Evolutionary conservation across 2,113 vertebrate genomes (phyloP).

Genomic region (Girardinichthys multiradiatus): DNA sequence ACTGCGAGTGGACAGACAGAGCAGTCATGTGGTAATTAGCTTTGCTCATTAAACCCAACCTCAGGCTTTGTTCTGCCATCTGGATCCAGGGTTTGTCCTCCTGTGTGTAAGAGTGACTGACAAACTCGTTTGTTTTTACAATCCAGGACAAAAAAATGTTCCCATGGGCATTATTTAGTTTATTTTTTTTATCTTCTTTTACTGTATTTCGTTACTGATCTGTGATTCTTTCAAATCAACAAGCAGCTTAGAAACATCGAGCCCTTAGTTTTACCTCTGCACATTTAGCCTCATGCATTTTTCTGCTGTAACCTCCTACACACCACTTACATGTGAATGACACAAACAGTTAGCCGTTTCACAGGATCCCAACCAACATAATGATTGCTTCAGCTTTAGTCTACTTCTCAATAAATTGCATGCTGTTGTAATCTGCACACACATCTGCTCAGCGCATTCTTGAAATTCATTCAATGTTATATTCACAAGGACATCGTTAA

Average conservation of each 20-base stretch:
- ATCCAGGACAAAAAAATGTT: slow-evolving; percentile 4
- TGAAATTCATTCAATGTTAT: slow-evolving; percentile 15
- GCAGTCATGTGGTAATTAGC: slow-evolving; percentile 67
- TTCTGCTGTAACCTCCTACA: slow-evolving; percentile 6
- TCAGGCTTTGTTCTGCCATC: slow-evolving; percentile 69
- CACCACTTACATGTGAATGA: neutral
- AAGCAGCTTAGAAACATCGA: slow-evolving; percentile 15
- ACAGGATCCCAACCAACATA: slow-evolving; percentile 8
- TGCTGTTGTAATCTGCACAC: neutral
- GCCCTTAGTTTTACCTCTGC: slow-evolving; percentile 5
- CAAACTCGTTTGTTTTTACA: slow-evolving; percentile 4
- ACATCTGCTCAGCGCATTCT: slow-evolving; percentile 28
- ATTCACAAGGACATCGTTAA: slow-evolving; percentile 32
- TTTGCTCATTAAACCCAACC: slow-evolving; percentile 66
- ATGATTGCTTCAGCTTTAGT: slow-evolving; percentile 6
- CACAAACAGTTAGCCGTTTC: neutral
- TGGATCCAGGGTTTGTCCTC: slow-evolving; percentile 52
- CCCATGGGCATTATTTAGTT: neutral
- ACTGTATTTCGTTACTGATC: neutral
- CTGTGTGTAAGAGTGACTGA: slow-evolving; percentile 28
- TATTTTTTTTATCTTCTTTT: neutral
- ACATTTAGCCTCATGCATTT: neutral
- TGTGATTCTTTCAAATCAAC: neutral
- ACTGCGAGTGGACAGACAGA: slow-evolving; percentile 43
- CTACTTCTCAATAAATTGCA: slow-evolving; percentile 18